Conservation (phyloP, 2,797 vertebrate species). For the Microctenopoma steveboyesi region DNA sequence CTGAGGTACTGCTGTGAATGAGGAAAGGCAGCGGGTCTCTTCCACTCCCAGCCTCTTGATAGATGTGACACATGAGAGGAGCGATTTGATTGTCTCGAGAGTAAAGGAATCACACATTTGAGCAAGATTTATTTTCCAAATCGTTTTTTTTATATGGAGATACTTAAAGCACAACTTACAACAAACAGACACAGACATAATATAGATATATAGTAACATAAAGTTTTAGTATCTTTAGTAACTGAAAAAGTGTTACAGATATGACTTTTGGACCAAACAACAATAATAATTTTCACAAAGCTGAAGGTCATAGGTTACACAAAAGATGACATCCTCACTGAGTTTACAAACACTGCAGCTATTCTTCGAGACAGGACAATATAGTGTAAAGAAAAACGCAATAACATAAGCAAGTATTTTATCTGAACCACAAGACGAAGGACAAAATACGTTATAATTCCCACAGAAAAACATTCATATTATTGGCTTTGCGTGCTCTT, state of each 20-base stretch:
- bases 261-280: constrained; percentile 75
- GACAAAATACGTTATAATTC: constrained; percentile 42
- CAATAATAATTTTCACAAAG: constrained; percentile 75
- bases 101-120: neutral
- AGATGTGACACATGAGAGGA: constrained; percentile 48
- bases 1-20: constrained; percentile 38
- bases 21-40: constrained; percentile 54
- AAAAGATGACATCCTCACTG: constrained; percentile 50
- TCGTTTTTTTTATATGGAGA: constrained; percentile 74
- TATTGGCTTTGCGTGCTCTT: constrained; percentile 38
- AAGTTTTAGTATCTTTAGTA: constrained; percentile 68
- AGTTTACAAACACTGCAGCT: constrained; percentile 67
- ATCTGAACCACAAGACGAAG: constrained; percentile 47
- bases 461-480: constrained; percentile 45
- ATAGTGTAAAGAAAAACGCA: constrained; percentile 62
- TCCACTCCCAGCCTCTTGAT: constrained; percentile 33
- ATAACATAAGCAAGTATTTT: constrained; percentile 54
- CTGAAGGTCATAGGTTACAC: constrained; percentile 63
- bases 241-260: constrained; percentile 72
- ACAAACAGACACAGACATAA: constrained; percentile 72
- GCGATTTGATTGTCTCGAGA: constrained; percentile 50
- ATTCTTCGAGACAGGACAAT: constrained; percentile 69
- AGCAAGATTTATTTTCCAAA: constrained; percentile 41
- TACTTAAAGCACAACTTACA: constrained; percentile 76
- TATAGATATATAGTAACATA: constrained; percentile 62